Evolutionary conservation across 1,140 invertebrate species (phyloP), one percentile per base, ranked within the genome.

Genomic region (Euglossa dilemma): DNA sequence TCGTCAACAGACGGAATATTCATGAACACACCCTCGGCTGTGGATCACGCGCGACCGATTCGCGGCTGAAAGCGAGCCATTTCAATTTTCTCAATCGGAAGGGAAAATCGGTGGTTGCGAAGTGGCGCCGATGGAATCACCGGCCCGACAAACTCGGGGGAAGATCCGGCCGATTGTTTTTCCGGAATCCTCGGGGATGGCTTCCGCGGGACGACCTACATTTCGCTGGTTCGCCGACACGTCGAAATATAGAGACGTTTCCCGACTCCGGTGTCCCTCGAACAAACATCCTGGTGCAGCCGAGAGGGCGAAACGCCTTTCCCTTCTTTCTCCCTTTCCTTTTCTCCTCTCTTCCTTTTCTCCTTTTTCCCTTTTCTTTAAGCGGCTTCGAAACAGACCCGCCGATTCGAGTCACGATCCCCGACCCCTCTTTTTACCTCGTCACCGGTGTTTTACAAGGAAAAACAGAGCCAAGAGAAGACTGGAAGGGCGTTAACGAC

Each of bases 131-230:
- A 80, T 80, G 56, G 36, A 80, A 80, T 80, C 70, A 80, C 66
- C 76, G 76, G 52, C 52, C 66, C 63, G 63, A 70, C 78, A 52
- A 72, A 69, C 69, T 47, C 18, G 20, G 69, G 57, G 70, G 28
- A 80, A 63, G 78, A 80, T 73, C 69, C 78, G 70, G 47, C 78
- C 78, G 78, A 80, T 80, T 80, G 69, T 80, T 80, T 80, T 73
- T 73, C 59, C 70, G 69, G 57, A 61, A 80, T 80, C 59, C 78
- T 80, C 78, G 16, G 67, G 78, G 59, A 20, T 80, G 78, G 70
- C 54, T 80, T 73, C 69, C 47, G 57, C 36, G 78, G n/a, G 20
- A 25, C 78, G 78, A 80, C 78, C 78, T 80, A 73, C 78, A 80
- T 80, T 54, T 28, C 57, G 56, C 45, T 54, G n/a, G 64, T 45